These are phyloP conservation scores for Alosa alosa DNA, from an alignment of 2,113 vertebrate genomes.

Conservation along the genomic window DNA sequence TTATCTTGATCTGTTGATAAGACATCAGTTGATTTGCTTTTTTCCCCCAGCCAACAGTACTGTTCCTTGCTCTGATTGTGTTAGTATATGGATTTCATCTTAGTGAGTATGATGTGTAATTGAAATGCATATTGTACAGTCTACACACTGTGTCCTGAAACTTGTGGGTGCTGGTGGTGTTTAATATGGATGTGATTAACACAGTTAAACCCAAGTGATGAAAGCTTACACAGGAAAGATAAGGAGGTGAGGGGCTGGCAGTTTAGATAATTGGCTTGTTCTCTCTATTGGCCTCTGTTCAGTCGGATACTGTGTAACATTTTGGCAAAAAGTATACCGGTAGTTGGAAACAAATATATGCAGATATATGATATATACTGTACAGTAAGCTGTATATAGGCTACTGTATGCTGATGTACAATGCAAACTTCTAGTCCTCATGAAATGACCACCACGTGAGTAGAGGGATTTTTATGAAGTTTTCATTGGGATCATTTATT, in stretches of 20 bases:
- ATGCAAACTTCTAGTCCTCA: neutral
- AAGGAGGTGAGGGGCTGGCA: neutral
- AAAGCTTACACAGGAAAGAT: neutral
- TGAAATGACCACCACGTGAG: neutral
- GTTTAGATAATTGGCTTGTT: neutral
- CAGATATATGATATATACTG: neutral
- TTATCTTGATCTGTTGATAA: no score
- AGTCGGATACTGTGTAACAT: neutral
- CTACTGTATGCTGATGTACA: neutral
- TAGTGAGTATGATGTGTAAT: neutral
- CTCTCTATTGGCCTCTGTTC: neutral
- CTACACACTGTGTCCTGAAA: neutral
- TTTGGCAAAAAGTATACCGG: neutral
- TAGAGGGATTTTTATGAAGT: no score
- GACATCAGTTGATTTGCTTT: no score
- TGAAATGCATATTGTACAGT: neutral
- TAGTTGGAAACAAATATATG: neutral
- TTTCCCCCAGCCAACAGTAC: no score
- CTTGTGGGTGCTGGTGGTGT: neutral
- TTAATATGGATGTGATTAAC: constrained; percentile 12
- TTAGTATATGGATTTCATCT: neutral
- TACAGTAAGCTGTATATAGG: neutral
- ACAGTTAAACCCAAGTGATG: neutral
- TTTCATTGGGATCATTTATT: neutral
- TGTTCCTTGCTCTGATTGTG: neutral